Base-by-base conservation (phyloP, 2,113 vertebrate genomes). In the Paracanthobrama guichenoti region DNA sequence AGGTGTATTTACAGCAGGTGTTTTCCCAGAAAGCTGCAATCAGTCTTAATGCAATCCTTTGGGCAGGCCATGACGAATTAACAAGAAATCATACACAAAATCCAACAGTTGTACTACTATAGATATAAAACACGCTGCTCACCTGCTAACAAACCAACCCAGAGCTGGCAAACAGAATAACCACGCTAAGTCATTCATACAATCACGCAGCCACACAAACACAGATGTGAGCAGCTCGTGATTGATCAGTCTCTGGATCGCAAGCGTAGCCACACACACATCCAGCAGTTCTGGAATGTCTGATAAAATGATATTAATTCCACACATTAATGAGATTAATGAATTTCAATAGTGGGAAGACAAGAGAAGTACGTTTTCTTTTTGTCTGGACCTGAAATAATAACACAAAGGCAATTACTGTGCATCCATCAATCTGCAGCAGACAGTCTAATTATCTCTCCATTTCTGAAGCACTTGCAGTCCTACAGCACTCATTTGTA, bases 251-350 rank as follows among this genome's bases (percentile, higher is more conserved):
- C 91, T 91, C 90, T 95, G 94, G 97, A 96, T 96, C 95, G 97
- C 96, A 96, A 91, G 96, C 80, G 85, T 87, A 93, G 95, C 94
- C 93, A 91, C 95, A 94, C 94, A 94, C 93, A 93, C 94, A 92
- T 91, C 91, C 92, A 89, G 93, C 94, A 96, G 95, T 96, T 96
- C 96, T 97, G 97, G 96, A 98, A 97, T 95, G 95, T 95, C 95
- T 91, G 96, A 98, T 98, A 98, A 98, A 99, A 99, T 98, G 95
- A 98, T 99, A 99, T 99, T 98, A 98, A 98, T 99, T 97, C 96
- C 93, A 94, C 94, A 94, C 92, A 91, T 96, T 98, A 98, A 99
- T 97, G 96, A 97, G 97, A 98, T 98, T 97, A 98, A 99, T 98
- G 96, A 96, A 97, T 94, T 95, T 94, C 94, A 92, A 93, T 92